Base-by-base conservation (phyloP, 2,113 vertebrate species). In the Coturnix japonica region DNA sequence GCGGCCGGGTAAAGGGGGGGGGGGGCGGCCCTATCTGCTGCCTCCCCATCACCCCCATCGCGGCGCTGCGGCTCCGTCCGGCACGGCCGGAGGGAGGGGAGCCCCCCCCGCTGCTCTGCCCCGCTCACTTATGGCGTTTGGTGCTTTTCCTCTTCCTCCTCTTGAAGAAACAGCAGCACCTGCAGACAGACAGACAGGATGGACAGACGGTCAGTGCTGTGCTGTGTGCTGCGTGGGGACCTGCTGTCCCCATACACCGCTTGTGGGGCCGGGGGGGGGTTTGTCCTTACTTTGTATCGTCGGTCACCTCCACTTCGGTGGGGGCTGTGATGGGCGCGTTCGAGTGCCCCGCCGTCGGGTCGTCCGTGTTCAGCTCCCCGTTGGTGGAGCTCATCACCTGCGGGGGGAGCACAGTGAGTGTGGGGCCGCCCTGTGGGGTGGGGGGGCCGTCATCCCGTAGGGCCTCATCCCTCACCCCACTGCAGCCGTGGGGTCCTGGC, bases 141-240 rank as follows among this genome's bases (percentile, higher is more conserved):
- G 98, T 97, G 21, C 98, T 98, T 99, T 99, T 99, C 98, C 99
- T 99, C 99, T 99, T 99, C 96, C 98, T 98, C 87, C 99, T 98
- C 94, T 99, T 99, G 97, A 99, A 99, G 97, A 99, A 99, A 96
- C 99, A 99, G 98, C 99, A 99, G 98, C 99, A 99, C 98, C 99
- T 99, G 95, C 15, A 63, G 78, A 75, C 12, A 5, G 60, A 91
- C 0, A 0, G 59, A 51, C 7, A 49, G 12, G 47, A 11, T 6
- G 22, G 47, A n/a, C n/a, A n/a, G n/a, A n/a, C n/a, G n/a, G n/a
- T n/a, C n/a, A n/a, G n/a, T n/a, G n/a, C n/a, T n/a, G n/a, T n/a
- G n/a, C n/a, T n/a, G n/a, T n/a, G n/a, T n/a, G n/a, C n/a, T n/a
- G n/a, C n/a, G n/a, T n/a, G n/a, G n/a, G n/a, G n/a, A n/a, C n/a